A percentile compares a stretch with the other conserved stretches of the same genome.
Evolutionary conservation across 2,797 vertebrate genomes (phyloP).

Genomic region (Diplodus puntazzo): DNA sequence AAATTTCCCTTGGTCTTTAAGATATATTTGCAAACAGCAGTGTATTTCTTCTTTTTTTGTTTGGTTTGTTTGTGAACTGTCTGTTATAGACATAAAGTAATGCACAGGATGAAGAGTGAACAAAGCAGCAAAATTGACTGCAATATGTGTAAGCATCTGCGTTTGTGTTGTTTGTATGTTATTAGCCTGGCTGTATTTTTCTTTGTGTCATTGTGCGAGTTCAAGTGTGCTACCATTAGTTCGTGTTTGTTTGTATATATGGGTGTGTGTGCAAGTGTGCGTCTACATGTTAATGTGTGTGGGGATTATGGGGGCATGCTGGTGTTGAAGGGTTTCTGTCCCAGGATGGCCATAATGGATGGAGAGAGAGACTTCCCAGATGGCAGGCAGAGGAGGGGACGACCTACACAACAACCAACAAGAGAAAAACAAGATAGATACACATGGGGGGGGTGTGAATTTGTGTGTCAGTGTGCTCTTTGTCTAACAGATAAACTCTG

Average conservation of each 20-base stretch:
- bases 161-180: slow-evolving; percentile 5
- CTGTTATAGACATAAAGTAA: neutral
- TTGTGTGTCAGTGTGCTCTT: slow-evolving; percentile 14
- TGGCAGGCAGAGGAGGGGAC: slow-evolving; percentile 76
- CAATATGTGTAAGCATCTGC: neutral
- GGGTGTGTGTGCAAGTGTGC: slow-evolving; percentile 1
- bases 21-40: neutral
- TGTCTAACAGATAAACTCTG: slow-evolving; percentile 9
- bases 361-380: slow-evolving; percentile 73
- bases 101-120: neutral
- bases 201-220: neutral
- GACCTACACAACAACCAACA: slow-evolving; percentile 73
- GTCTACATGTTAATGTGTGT: slow-evolving; percentile 24
- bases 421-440: slow-evolving; percentile 42
- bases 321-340: slow-evolving; percentile 59
- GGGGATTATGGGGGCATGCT: slow-evolving; percentile 24
- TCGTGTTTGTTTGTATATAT: slow-evolving; percentile 5
- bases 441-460: slow-evolving; percentile 8
- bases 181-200: neutral
- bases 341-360: slow-evolving; percentile 76
- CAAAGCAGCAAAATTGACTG: neutral
- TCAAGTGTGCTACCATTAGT: neutral
- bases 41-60: neutral
- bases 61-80: neutral
- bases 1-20: neutral